Base-by-base conservation (phyloP, 1,140 invertebrate species). In the Drosophila pandora region DNA sequence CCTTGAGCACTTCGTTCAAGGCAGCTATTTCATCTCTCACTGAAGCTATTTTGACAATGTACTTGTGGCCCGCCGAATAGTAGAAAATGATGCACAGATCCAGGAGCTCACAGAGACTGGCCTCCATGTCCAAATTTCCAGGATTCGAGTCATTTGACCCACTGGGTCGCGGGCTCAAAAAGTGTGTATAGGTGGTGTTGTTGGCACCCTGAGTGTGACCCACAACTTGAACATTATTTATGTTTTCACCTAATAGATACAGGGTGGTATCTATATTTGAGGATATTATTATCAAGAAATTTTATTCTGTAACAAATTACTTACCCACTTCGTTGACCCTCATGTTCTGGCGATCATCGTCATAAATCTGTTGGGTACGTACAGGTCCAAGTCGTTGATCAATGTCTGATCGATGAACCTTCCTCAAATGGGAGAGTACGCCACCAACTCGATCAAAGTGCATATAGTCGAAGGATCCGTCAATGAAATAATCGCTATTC, bases 371-470 rank as follows among this genome's bases (percentile, higher is more conserved):
- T 30, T 90, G 88, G 28, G 92, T 80, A 50, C 93, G 92, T 58
- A 93, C 91, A 2, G 76, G 22, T 23, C 94, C 94, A 53, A 94
- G 85, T 49, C 92, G 75, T 7, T 90, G 56, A 50, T 92, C 65
- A 2, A 94, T 79, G 60, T 94, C 93, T 58, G 90, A 91, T 69
- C 93, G 93, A 71, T 94, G 93, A 0, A 93, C 94, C 85, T 95
- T 95, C n/a, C 94, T 93, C 6, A 96, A 91, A 90, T 96, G 94
- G 2, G 94, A 94, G 34, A 95, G 83, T 0, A 96, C 93, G 12
- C 95, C 95, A 43, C 95, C 95, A 34, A 96, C 92, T 63, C 95
- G 92, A 81, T 95, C 95, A 49, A 95, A 93, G 68, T 94, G 94
- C 71, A 93, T 93, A 79, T 95, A 95, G 83, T 94, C 93, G 28